Evolutionary conservation across 1,140 invertebrate species (phyloP).

Genomic region (Bactericera cockerelli): DNA sequence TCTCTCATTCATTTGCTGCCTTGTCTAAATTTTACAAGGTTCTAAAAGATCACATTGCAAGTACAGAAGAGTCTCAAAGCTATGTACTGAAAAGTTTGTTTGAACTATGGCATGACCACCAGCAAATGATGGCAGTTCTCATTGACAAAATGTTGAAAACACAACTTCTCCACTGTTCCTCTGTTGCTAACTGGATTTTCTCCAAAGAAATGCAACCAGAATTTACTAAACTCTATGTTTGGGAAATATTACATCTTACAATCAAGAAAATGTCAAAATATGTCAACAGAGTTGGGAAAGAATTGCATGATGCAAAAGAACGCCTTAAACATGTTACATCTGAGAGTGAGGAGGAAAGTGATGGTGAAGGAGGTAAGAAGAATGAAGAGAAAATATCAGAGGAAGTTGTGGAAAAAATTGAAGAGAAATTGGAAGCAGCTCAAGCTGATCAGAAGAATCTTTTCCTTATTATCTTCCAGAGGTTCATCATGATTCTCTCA

Average conservation of each 20-base stretch:
- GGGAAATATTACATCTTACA: constrained; percentile 92
- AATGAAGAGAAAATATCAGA: constrained; percentile 64
- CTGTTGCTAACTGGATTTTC: constrained; percentile 98
- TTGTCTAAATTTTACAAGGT: constrained; percentile 93
- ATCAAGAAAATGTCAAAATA: constrained; percentile 95
- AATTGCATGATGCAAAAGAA: constrained; percentile 73
- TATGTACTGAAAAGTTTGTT: constrained; percentile 84
- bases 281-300: constrained; percentile 68
- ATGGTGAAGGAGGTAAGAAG: constrained; percentile 34
- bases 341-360: constrained; percentile 48
- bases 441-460: constrained; percentile 94
- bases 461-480: constrained; percentile 89
- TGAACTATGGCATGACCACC: constrained; percentile 86
- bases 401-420: constrained; percentile 85
- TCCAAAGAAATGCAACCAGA: constrained; percentile 87
- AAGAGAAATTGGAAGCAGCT: constrained; percentile 82
- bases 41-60: constrained; percentile 77
- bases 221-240: constrained; percentile 90
- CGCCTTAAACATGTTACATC: constrained; percentile 61
- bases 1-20: constrained; percentile 94
- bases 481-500: constrained; percentile 95
- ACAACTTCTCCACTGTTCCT: constrained; percentile 88
- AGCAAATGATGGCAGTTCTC: constrained; percentile 92
- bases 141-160: constrained; percentile 96
- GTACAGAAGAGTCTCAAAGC: constrained; percentile 90